Evolutionary conservation across 2,888 invertebrate genomes (phyloP), one percentile per base, ranked within the genome.

Genomic region (Rhagophthalmus giganteus): DNA sequence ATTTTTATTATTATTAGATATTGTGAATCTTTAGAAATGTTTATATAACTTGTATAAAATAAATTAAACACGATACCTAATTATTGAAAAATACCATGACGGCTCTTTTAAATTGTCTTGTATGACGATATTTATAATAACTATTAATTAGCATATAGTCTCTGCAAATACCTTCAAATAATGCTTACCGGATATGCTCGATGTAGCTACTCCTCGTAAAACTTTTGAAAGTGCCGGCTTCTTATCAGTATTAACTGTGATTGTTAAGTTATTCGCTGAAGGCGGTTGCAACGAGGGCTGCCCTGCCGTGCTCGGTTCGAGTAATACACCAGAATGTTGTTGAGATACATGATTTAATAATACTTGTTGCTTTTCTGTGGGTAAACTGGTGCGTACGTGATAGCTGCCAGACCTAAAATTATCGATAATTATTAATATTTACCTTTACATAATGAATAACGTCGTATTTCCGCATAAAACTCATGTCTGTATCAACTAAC

Each of bases 351-450:
- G 73, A 42, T 74, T 73, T 47, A 73, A 61, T 7, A 75, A 63
- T 15, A 69, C 70, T 55, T 74, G 74, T 57, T 75, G 74, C 54
- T 74, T 73, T 51, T 73, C 72, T 3, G 81, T 76, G 31, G 81
- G 79, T 68, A 81, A 77, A 61, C 73, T 75, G 9, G 73, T 63
- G 15, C 72, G 66, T 58, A 80, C 78, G 63, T 83, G 82, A 70
- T 84, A 84, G 55, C 83, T 82, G 30, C 83, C 83, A 28, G 84
- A 84, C 74, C 84, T 84, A 26, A 1, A 11, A 16, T 10, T 26
- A 30, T n/a, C 15, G 28, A 3, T 2, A 33, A 8, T 15, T 2
- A 4, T n/a, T 10, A 33, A n/a, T 15, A 15, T 15, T 6, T 13
- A 31, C 5, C 10, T 31, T 31, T 7, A 27, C 2, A 38, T 11